Base-by-base conservation (phyloP, 2,888 invertebrate species). In the Athalia rosae region DNA sequence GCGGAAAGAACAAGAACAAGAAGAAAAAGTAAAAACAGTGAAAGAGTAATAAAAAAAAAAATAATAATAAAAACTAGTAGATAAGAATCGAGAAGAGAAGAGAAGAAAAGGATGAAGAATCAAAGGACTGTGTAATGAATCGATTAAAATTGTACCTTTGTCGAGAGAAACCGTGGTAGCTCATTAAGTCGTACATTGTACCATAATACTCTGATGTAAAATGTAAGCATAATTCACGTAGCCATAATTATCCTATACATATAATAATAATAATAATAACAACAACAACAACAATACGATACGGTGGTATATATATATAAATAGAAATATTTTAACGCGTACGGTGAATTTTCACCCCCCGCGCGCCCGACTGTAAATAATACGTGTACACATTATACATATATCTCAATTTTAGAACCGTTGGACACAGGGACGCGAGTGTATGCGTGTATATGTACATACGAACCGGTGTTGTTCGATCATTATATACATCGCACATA, bases 161-260 rank as follows among this genome's bases (percentile, higher is more conserved):
- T 86, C 83, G 84, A 83, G 80, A 82, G n/a, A 47, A 41, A 45
- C 56, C 15, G 0, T 82, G 84, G 84, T 84, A 86, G 82, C 85
- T 83, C 85, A 28, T 28, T 85, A 88, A 86, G 85, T 83, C 87
- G 82, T 88, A 84, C 88, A 85, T 82, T 88, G 88, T 88, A 88
- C 82, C 84, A 88, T 88, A 89, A 82, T 82, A 84, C 47, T 61
- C 28, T 28, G 28, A 28, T 28, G 28, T 28, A 28, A 28, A 53
- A 9, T 45, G 15, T 71, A 71, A 63, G 43, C 43, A 63, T 59
- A 45, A 28, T 48, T n/a, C 8, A n/a, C 9, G 43, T 66, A 71
- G 48, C 41, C 59, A 28, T 71, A 48, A 71, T 4, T n/a, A 50
- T 15, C 13, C 48, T 48, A 67, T 15, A 41, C 28, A 15, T 8